These are phyloP conservation scores for Melopsittacus undulatus DNA, from an alignment of 2,797 vertebrate genomes.

Conservation along the genomic window DNA sequence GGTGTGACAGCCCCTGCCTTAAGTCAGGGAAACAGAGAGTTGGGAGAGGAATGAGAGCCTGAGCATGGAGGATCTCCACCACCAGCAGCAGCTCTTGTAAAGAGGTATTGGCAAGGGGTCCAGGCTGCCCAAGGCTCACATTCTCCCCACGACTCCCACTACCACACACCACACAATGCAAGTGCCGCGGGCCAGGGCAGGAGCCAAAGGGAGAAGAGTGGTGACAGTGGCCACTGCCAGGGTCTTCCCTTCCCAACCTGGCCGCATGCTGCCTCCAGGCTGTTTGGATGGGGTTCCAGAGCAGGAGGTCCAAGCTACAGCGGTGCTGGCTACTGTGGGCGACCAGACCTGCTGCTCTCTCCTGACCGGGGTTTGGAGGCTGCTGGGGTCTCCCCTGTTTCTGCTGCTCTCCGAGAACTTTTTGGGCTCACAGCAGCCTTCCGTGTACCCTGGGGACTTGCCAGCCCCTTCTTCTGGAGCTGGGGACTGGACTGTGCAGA, in stretches of 20 bases:
- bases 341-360: conserved; percentile 72
- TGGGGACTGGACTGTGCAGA: conserved; percentile 89
- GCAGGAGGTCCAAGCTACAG: not conserved
- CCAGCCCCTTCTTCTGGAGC: conserved; percentile 84
- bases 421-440: conserved; percentile 83
- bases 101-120: not conserved
- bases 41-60: not conserved
- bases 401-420: conserved; percentile 77
- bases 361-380: conserved; percentile 68
- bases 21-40: not conserved
- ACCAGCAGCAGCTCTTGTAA: not conserved
- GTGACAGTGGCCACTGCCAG: fast-evolving
- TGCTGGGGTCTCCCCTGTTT: conserved; percentile 72
- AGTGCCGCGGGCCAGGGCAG: fast-evolving
- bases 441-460: conserved; percentile 85
- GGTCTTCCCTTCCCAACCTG: not conserved
- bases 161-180: conserved; percentile 50
- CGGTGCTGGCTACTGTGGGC: conserved; percentile 74
- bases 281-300: not conserved
- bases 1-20: not conserved
- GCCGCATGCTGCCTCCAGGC: not conserved
- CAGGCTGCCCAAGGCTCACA: fast-evolving
- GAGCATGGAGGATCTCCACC: not conserved
- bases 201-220: not conserved
- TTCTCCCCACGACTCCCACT: not conserved